Base-by-base conservation (phyloP, 2,888 invertebrate species). In the Pristionchus entomophagus region DNA sequence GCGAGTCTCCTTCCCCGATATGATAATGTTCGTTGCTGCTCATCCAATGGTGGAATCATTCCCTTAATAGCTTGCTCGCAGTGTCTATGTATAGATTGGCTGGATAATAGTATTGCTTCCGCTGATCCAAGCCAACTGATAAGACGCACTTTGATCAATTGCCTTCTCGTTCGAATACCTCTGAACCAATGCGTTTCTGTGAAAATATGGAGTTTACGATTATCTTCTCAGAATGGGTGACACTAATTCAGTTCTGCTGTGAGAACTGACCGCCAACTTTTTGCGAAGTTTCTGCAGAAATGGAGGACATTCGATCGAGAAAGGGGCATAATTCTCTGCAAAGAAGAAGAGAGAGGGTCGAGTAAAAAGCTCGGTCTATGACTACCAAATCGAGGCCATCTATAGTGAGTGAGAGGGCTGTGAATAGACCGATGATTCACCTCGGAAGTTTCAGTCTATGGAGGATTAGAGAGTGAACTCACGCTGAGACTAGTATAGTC, bases 331-430 rank as follows among this genome's bases (percentile, higher is more conserved):
- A 73, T 73, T 73, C 41, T 73, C 73, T 26, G 41, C 73, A 26
- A 59, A 65, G 41, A 45, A 35, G 41, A 38, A 32, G 41, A 38
- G 26, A 41, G n/a, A 45, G 38, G n/a, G 38, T 41, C 69, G 26
- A 12, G 26, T 41, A 73, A 73, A 73, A 73, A 73, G 26, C 41
- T 6, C 41, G 73, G 41, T 73, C 41, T 45, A 45, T 73, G 41
- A 45, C 41, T 45, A 45, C 41, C 73, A 45, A 73, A 73, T 73
- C 73, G 73, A 73, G 73, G 73, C 73, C 73, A 73, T 73, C 35
- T 19, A 65, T 19, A 32, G 59, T n/a, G 32, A 73, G 41, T 22
- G 73, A 38, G 38, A 38, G 65, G 38, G 26, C 59, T 29, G 19
- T 6, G 65, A 69, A 69, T 38, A 69, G 38, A 6, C 5, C 35